phyloP scores from a whole-genome alignment of 2,888 invertebrate genomes.

The Eumacrocentrus americanus region DNA sequence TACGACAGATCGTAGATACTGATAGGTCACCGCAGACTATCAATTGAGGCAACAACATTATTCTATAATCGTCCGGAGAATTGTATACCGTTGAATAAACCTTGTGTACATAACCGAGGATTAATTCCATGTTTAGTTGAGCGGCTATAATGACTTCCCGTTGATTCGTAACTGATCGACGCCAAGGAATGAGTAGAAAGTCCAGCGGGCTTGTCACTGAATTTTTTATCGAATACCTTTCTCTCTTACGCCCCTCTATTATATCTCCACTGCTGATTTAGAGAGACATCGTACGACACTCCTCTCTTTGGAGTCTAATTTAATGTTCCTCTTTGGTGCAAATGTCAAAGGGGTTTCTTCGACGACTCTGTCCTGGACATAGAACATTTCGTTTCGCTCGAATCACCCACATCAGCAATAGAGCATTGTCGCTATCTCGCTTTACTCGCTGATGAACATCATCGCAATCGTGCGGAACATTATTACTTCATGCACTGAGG shows the following conservation, averaged over 20 bases:
- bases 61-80: no score
- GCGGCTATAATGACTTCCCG: constrained; percentile 3
- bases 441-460: constrained; percentile 39
- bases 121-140: not conserved
- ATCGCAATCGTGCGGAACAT: constrained; percentile 39
- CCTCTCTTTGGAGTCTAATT: no score
- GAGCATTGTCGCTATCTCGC: constrained; percentile 37
- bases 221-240: constrained; percentile 14
- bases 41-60: not conserved
- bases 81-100: no score
- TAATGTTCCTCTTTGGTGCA: not conserved
- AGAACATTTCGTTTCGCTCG: constrained; percentile 28
- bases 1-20: not conserved
- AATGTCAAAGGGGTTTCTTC: constrained; percentile 1
- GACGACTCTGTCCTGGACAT: not conserved
- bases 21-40: not conserved
- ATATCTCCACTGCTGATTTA: no score
- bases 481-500: constrained; percentile 30
- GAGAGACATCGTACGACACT: no score
- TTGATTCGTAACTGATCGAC: constrained; percentile 14
- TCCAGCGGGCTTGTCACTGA: constrained; percentile 12
- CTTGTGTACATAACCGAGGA: not conserved
- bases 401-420: constrained; percentile 21
- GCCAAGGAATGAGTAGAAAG: constrained; percentile 21
- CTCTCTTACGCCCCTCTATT: not conserved